A percentile compares a stretch with the other conserved stretches of the same genome.
phyloP scores from a whole-genome alignment of 2,113 vertebrate genomes.

The Gymnobelideus leadbeateri region DNA sequence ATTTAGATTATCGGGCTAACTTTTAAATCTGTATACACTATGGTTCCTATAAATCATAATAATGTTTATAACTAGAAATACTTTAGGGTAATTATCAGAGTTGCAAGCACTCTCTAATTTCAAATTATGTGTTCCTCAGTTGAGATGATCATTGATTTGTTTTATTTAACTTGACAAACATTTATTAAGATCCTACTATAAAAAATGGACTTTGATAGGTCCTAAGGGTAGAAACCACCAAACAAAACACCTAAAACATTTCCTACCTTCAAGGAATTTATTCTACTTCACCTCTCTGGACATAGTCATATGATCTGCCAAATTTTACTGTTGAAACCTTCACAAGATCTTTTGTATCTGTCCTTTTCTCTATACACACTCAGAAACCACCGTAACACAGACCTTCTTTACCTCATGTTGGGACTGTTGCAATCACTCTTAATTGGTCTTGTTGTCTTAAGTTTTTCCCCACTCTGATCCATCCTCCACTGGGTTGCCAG shows the following conservation, averaged over 20 bases:
- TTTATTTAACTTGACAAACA: not conserved
- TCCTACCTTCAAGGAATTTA: not conserved
- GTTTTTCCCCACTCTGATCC: not conserved
- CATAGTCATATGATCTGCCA: not conserved
- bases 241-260: not conserved
- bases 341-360: not conserved
- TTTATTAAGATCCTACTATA: not conserved
- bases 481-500: not conserved
- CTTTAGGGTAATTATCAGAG: not conserved
- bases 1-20: not conserved
- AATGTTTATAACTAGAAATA: not conserved
- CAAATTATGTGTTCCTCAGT: not conserved
- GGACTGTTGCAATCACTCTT: not conserved
- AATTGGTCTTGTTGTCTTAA: not conserved
- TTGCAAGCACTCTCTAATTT: not conserved
- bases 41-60: not conserved
- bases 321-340: not conserved
- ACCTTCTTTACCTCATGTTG: not conserved
- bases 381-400: not conserved
- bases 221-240: not conserved
- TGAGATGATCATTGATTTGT: not conserved
- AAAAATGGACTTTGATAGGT: not conserved
- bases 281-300: not conserved
- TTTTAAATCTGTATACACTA: not conserved
- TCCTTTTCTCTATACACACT: not conserved